Evolutionary conservation across 1,140 invertebrate species (phyloP).

Genomic region (Geopemphigus sp.): DNA sequence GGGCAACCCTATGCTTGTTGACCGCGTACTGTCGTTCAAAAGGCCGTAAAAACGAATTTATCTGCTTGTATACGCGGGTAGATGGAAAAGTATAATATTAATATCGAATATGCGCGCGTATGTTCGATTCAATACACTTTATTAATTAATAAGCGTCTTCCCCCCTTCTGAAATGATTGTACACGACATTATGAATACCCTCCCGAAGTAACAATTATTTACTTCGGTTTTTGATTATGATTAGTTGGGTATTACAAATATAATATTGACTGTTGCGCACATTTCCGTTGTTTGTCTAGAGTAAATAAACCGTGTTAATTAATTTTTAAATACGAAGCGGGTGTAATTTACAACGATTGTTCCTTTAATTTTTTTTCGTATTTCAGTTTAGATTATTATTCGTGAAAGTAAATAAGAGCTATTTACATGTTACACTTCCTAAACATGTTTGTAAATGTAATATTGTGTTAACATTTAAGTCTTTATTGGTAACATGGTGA

Average conservation of each 20-base stretch:
- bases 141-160: slow-evolving; percentile 21
- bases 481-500: background rate
- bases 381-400: background rate
- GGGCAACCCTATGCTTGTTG: slow-evolving; percentile 21
- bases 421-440: no score
- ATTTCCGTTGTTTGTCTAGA: background rate
- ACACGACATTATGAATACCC: background rate
- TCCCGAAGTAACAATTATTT: background rate
- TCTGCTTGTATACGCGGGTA: background rate
- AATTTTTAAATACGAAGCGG: no score
- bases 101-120: no score
- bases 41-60: slow-evolving; percentile 41
- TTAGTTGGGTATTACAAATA: background rate
- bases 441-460: background rate
- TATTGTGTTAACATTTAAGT: slow-evolving; percentile 7
- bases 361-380: background rate
- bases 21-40: slow-evolving; percentile 35
- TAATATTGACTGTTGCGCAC: background rate
- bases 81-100: background rate
- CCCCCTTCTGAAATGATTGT: slow-evolving; percentile 5
- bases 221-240: background rate
- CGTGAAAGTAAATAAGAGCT: no score
- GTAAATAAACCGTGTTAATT: background rate
- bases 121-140: background rate
- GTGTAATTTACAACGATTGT: no score